These are phyloP conservation scores for Pinctada fucata DNA, from an alignment of 2,888 invertebrate genomes.

Conservation along the genomic window DNA sequence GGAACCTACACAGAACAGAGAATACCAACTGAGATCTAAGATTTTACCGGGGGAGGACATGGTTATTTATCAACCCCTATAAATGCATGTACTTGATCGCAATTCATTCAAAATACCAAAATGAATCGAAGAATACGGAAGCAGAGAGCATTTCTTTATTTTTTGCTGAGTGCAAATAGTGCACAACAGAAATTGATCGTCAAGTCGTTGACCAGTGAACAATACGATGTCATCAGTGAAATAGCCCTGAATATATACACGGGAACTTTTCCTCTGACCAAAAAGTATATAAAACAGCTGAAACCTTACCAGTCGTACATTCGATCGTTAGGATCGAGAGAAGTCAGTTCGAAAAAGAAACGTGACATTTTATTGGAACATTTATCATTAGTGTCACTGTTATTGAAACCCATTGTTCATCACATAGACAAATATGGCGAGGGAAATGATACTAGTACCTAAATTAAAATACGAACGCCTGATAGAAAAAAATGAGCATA, in stretches of 20 bases:
- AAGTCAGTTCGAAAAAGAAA: conserved; percentile 6
- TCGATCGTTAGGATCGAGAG: background rate
- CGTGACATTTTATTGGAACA: conserved; percentile 12
- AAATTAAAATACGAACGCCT: conserved; percentile 21
- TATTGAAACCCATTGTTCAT: conserved; percentile 13
- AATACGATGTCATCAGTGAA: conserved; percentile 27
- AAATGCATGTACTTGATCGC: background rate
- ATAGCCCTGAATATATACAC: conserved; percentile 28
- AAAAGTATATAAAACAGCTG: conserved; percentile 17
- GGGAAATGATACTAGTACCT: conserved; percentile 25
- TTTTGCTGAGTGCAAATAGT: conserved; percentile 4
- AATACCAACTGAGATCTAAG: conserved; percentile 47
- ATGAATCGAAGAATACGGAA: conserved; percentile 12
- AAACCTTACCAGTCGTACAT: conserved; percentile 9
- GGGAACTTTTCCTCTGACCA: conserved; percentile 14
- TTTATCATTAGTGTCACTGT: background rate
- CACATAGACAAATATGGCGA: conserved; percentile 11
- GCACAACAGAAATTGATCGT: conserved; percentile 15
- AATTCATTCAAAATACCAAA: background rate
- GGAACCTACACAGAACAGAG: conserved; percentile 47
- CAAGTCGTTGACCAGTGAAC: conserved; percentile 10
- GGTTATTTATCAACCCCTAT: conserved; percentile 23
- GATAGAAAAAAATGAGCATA: conserved; percentile 8
- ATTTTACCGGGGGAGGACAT: conserved; percentile 25
- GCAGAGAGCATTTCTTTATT: conserved; percentile 4